Percentiles rank a stretch among this genome's conserved stretches.
phyloP scores from a whole-genome alignment of 2,113 vertebrate species.

The Alosa alosa region DNA sequence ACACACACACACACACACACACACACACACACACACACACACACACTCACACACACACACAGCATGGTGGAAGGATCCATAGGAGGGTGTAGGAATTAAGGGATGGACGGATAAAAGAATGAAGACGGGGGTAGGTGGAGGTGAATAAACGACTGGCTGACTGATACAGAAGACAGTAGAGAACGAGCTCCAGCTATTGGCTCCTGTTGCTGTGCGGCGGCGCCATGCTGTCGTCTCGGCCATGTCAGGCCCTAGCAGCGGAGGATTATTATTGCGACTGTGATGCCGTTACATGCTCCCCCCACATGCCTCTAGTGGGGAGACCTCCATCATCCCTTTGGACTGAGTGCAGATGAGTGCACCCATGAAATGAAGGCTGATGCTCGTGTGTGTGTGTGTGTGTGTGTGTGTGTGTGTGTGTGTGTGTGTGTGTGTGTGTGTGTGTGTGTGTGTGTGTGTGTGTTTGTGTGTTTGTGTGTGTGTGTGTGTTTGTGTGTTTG shows the following conservation, averaged over 20 bases:
- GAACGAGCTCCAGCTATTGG: background rate
- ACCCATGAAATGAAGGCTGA: background rate
- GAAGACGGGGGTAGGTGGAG: background rate
- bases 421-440: background rate
- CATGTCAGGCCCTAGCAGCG: background rate
- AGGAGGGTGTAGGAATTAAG: slow-evolving; percentile 23
- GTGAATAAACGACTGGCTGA: background rate
- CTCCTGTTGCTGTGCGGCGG: background rate
- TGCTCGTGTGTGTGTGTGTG: background rate
- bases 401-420: no score
- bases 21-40: background rate
- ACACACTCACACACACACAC: no score
- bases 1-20: background rate
- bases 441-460: background rate
- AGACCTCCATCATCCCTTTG: background rate
- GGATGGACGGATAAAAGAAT: slow-evolving; percentile 36
- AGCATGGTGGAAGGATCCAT: slow-evolving; percentile 18
- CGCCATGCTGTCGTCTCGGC: background rate
- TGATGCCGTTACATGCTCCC: background rate
- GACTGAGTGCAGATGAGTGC: background rate
- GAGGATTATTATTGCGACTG: background rate
- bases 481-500: background rate
- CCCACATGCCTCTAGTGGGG: background rate
- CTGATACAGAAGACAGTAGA: background rate
- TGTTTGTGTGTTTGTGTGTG: background rate